Base-by-base conservation (phyloP, 2,797 vertebrate genomes). In the Parotocinclus haroldoi region DNA sequence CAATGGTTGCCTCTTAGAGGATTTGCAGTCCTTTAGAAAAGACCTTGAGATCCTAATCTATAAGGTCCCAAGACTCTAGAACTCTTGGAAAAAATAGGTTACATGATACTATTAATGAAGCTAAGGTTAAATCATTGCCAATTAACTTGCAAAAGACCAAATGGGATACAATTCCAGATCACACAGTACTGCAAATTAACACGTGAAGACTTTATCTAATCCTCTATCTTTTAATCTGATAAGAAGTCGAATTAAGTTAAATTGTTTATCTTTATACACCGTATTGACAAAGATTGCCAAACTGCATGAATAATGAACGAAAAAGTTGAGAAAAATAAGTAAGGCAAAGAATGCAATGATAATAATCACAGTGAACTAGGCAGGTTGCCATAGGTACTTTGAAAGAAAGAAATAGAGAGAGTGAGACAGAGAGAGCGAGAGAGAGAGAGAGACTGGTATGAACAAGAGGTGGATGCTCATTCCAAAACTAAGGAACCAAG, bases 151-250 rank as follows among this genome's bases (percentile, higher is more conserved):
- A 54, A 10, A 36, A 4, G 16, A 62, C 40, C 40, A 59, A 64
- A 71, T 42, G 59, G 38, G 9, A 6, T 27, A 4, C 39, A 7
- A 17, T 56, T 9, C 19, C 10, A 38, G 13, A 64, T 61, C 54
- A 39, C 18, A 17, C 7, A 55, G 44, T 13, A 37, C 42, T 56
- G 36, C 54, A 67, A 56, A 50, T 51, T 3, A 63, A 58, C 27
- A 36, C 38, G n/a, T 37, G 16, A 39, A 54, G 40, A 38, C 19
- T 51, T 51, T 39, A 66, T 46, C 64, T 67, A 18, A 67, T 72
- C 62, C 54, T 4, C 9, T 36, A 50, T 19, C 45, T 19, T 61
- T 61, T 7, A 40, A 18, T 37, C 57, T 61, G 69, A 66, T 66
- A 62, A 63, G 52, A 61, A 27, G 12, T n/a, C 46, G 8, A 58